Evolutionary conservation across 2,888 invertebrate genomes (phyloP).

Genomic region (Augiades crinisus): DNA sequence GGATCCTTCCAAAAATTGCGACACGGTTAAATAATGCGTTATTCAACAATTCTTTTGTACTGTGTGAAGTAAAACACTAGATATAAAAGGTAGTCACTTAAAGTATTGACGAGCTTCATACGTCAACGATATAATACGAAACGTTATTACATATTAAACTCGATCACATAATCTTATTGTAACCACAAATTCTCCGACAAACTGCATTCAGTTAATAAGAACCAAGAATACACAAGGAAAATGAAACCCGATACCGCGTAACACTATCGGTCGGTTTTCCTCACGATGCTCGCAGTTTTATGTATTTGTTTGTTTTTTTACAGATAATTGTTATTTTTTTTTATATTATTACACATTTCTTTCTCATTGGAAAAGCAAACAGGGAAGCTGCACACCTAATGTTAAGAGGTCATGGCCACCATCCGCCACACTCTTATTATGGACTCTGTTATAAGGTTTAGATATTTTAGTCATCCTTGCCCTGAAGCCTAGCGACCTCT

Average conservation of each 20-base stretch:
- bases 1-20: no score
- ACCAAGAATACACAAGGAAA: slow-evolving; percentile 17
- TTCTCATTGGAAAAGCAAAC: no score
- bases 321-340: no score
- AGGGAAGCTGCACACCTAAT: no score
- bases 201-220: slow-evolving; percentile 8
- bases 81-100: background rate
- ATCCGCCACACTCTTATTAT: no score
- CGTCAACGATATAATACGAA: background rate
- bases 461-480: no score
- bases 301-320: background rate
- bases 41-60: no score
- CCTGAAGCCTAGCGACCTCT: no score
- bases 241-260: slow-evolving; percentile 15
- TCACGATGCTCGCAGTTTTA: background rate
- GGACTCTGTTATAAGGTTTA: no score
- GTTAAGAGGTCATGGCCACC: no score
- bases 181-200: slow-evolving; percentile 13
- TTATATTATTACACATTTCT: no score
- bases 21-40: no score
- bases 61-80: background rate
- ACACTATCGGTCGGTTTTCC: slow-evolving; percentile 15
- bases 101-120: background rate
- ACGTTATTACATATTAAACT: background rate
- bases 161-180: background rate